Evolutionary conservation across 1,140 invertebrate species (phyloP), one percentile per base, ranked within the genome.

Genomic region (Drosophila aff.): DNA sequence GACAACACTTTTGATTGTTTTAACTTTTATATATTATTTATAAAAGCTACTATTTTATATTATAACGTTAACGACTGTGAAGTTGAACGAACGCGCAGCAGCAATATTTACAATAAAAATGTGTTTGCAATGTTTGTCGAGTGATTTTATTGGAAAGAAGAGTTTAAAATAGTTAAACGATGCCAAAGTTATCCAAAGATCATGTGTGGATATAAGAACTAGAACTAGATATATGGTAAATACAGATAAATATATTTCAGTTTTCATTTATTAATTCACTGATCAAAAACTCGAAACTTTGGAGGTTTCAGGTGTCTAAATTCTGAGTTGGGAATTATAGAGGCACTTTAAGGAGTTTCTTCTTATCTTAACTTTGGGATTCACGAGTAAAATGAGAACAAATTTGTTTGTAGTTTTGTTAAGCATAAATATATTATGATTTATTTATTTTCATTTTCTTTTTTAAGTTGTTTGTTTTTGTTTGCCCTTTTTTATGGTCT

Each of bases 391-490:
- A 67, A 31, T 58, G 1, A 69, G 15, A 52, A 46, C 52, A 40
- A 31, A 44, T 26, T 7, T 52, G 8, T 13, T 69, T 69, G 78
- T 77, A 74, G 81, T 87, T 83, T 84, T 81, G 83, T 87, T 87
- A 90, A 81, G 77, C 85, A 84, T 87, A 84, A 84, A 84, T 90
- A 84, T 90, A 69, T 67, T 62, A 71, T 46, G 38, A 44, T 68
- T 69, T 66, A 68, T 67, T 67, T 47, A 68, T 67, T 67, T 47
- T 16, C 1, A 13, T 52, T 65, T 66, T 40, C n/a, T 59, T 59
- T 67, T 77, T 50, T 53, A 64, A 63, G 33, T 72, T 18, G 76
- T 68, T 80, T 23, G 49, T 53, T 71, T 65, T 23, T 68, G 31
- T 55, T 55, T 55, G 21, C 36, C 53, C 33, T 69, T 79, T 76